Base-by-base conservation (phyloP, 2,888 invertebrate genomes). In the Nomada lathburiana region DNA sequence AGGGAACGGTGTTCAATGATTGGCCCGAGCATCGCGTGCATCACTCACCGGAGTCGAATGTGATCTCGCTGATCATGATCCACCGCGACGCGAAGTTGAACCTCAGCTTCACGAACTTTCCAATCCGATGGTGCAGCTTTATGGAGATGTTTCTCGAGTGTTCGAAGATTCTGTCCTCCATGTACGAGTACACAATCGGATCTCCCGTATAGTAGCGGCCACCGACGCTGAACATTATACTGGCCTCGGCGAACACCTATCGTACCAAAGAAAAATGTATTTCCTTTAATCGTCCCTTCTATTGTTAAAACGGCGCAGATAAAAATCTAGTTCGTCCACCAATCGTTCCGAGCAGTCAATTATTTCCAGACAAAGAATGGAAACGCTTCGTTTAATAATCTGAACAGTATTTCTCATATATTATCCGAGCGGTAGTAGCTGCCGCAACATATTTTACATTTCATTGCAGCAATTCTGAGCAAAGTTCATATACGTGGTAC, bases 31-130 rank as follows among this genome's bases (percentile, higher is more conserved):
- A 23, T 10, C 1, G 29, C 2, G 16, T 18, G 3, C 36, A 10
- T 2, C 55, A 94, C 95, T 94, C 84, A 96, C 96, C 96, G 36
- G 98, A 98, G 89, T 97, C 97, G 93, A 98, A 98, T 76, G 97
- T 96, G 84, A 98, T 95, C 94, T 98, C 98, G 94, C 98, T 98
- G 91, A 98, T 96, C 94, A 98, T 96, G 88, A 98, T 96, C 98
- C 98, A 98, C 74, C 96, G 95, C 20, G 97, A 96, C 3, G 97
- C 97, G 93, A 98, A 98, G 87, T 95, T 95, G 70, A 98, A 95
- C 89, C 97, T 96, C 87, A 97, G 94, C 91, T 97, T 97, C 80
- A 98, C 97, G 95, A 96, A 98, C 90, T 96, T 95, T 42, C 97
- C 98, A 69, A 98, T 96, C 65, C 97, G 95, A 91, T 97, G 96